Conservation (phyloP, 2,113 vertebrate species). For the Ondatra zibethicus region DNA sequence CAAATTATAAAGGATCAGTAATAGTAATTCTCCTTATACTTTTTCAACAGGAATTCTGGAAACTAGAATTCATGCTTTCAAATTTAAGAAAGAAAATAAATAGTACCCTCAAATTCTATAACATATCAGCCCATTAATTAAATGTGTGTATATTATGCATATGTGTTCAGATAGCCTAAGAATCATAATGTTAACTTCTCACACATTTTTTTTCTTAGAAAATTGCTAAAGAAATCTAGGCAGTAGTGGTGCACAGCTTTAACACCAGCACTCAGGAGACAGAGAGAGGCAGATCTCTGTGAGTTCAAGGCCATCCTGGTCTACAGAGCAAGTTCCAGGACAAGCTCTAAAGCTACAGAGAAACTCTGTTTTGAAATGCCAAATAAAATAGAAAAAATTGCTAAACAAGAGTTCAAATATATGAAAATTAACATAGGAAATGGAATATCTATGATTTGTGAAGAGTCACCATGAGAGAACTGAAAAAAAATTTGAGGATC, state of each 20-base stretch:
- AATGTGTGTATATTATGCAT: background rate
- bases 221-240: too few species aligned
- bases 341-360: too few species aligned
- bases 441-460: background rate
- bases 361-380: too few species aligned
- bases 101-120: background rate
- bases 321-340: too few species aligned
- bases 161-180: background rate
- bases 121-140: background rate
- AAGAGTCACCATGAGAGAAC: background rate
- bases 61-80: background rate
- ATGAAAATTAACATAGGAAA: background rate
- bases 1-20: constrained; percentile 44
- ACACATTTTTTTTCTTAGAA: background rate
- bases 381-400: background rate
- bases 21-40: constrained; percentile 5
- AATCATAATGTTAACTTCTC: background rate
- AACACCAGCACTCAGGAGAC: too few species aligned
- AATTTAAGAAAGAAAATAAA: background rate
- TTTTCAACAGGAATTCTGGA: background rate
- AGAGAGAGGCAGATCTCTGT: too few species aligned
- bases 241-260: too few species aligned
- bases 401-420: background rate
- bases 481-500: background rate
- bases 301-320: too few species aligned